Base-by-base conservation (phyloP, 1,140 invertebrate species). In the Scaptomyza graminum region DNA sequence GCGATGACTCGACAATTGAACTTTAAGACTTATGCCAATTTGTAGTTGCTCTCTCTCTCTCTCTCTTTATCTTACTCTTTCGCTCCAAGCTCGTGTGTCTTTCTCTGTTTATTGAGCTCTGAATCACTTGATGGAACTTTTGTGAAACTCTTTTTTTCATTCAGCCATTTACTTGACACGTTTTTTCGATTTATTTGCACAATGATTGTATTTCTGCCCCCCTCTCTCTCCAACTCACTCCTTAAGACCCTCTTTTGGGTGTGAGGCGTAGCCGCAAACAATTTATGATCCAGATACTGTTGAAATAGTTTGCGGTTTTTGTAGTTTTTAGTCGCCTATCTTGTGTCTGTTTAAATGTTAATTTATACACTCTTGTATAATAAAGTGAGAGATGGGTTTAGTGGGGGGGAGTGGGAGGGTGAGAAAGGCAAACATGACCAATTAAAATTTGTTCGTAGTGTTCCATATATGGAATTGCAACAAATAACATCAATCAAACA, bases 141-240 rank as follows among this genome's bases (percentile, higher is more conserved):
- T 34, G 8, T 11, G 68, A 60, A 76, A 80, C 77, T 78, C 77
- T 80, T 74, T 79, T 50, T 50, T 56, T 57, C 31, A 11, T n/a
- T n/a, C n/a, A 11, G 34, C 12, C 34, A 15, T 59, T 52, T 67
- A 82, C 74, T 74, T 72, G 78, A 78, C 82, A 88, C 83, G 82
- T 85, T 85, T 87, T 78, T 71, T 13, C 75, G 65, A 71, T 87
- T 85, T 85, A 71, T 85, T 75, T 82, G 78, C 78, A 61, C 64
- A 77, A 76, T 70, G 28, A 39, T 54, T 66, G 31, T 44, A n/a
- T 52, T 50, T 18, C 37, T n/a, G 11, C 16, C 8, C n/a, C 2
- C 44, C 39, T 44, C 15, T 5, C 9, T 5, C 11, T 12, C 28
- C 12, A 9, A 2, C 18, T 34, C 28, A 6, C 5, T 25, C 12